phyloP scores from a whole-genome alignment of 2,888 invertebrate genomes.

The Celastrina argiolus region DNA sequence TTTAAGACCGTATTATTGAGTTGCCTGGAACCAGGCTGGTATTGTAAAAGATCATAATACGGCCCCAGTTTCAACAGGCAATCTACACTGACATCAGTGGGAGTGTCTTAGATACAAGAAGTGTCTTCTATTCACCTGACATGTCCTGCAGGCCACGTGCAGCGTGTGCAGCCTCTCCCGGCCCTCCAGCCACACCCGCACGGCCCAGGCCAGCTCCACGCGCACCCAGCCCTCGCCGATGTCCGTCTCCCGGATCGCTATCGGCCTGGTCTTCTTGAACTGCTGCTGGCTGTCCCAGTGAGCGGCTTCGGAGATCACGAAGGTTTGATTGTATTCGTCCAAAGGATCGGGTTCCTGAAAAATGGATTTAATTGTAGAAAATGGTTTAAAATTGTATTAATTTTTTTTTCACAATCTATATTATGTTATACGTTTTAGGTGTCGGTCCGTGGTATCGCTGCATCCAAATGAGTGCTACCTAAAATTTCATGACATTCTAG shows the following conservation, averaged over 20 bases:
- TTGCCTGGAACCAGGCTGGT: too few relatives aligned
- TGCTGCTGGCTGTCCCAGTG: constrained; percentile 84
- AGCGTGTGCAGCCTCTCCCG: constrained; percentile 83
- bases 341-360: constrained; percentile 76
- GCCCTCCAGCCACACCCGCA: constrained; percentile 86
- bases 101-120: too few relatives aligned
- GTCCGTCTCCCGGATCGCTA: constrained; percentile 87
- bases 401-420: too few relatives aligned
- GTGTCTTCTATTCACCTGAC: constrained; percentile 65
- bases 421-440: too few relatives aligned
- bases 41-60: too few relatives aligned
- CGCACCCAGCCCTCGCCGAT: constrained; percentile 88
- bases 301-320: constrained; percentile 87
- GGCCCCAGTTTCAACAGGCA: too few relatives aligned
- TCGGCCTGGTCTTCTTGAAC: constrained; percentile 86
- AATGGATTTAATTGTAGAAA: background rate
- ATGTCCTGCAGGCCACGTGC: constrained; percentile 87
- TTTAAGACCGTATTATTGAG: too few relatives aligned
- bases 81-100: too few relatives aligned
- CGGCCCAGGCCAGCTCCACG: constrained; percentile 86
- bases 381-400: too few relatives aligned
- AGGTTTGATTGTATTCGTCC: constrained; percentile 84
- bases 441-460: too few relatives aligned
- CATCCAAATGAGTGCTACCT: too few relatives aligned
- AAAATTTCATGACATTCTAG: too few relatives aligned